These are phyloP conservation scores for Rhodeus uyekii DNA, from an alignment of 2,797 vertebrate genomes.

Conservation along the genomic window DNA sequence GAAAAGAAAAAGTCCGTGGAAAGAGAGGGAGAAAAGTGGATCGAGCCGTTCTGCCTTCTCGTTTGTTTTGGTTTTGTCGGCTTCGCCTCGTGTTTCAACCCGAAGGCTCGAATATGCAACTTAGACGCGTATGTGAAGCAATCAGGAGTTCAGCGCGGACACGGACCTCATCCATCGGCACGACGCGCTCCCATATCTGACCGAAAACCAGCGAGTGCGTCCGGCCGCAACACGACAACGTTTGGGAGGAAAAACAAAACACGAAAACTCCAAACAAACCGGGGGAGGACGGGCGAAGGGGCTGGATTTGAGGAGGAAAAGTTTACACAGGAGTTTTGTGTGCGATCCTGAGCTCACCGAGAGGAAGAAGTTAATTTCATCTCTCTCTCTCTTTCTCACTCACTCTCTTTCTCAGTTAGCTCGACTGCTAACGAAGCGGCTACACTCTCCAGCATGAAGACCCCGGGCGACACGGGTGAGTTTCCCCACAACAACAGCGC, in stretches of 20 bases:
- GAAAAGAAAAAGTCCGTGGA: slow-evolving; percentile 75
- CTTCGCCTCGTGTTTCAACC: slow-evolving; percentile 49
- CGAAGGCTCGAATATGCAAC: slow-evolving; percentile 69
- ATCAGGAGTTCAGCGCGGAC: slow-evolving; percentile 51
- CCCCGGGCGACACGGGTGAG: slow-evolving; percentile 78
- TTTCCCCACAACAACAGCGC: not conserved
- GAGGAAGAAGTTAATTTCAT: slow-evolving; percentile 50
- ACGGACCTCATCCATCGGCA: slow-evolving; percentile 47
- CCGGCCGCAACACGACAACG: slow-evolving; percentile 62
- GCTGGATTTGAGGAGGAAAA: slow-evolving; percentile 41
- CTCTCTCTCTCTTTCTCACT: slow-evolving; percentile 33
- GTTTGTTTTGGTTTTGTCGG: slow-evolving; percentile 55
- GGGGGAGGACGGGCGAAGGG: slow-evolving; percentile 32
- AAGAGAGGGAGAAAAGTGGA: slow-evolving; percentile 67
- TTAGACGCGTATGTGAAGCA: slow-evolving; percentile 50
- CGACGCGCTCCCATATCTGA: slow-evolving; percentile 67
- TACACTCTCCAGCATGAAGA: slow-evolving; percentile 72
- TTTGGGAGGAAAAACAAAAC: slow-evolving; percentile 25
- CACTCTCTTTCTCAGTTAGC: slow-evolving; percentile 57
- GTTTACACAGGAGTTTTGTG: slow-evolving; percentile 55
- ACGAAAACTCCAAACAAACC: slow-evolving; percentile 22
- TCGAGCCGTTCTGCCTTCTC: slow-evolving; percentile 48
- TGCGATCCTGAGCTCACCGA: slow-evolving; percentile 30
- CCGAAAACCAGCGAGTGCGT: slow-evolving; percentile 50
- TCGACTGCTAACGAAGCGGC: slow-evolving; percentile 63